Conservation (phyloP, 1,140 invertebrate genomes). For the Cephus cinctus region DNA sequence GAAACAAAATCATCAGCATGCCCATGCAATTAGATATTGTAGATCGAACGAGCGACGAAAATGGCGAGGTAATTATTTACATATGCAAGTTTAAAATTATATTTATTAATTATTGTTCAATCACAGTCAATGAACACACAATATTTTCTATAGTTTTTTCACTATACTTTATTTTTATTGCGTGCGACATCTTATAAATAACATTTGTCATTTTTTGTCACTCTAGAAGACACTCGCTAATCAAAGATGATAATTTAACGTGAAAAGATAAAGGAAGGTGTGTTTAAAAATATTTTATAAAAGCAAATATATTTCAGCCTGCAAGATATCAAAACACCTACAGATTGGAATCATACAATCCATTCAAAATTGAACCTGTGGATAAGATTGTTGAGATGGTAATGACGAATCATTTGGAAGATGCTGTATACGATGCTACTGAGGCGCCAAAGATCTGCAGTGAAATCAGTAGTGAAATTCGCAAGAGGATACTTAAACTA, state of each 20-base stretch:
- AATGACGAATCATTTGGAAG: constrained; percentile 50
- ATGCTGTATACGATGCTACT: constrained; percentile 49
- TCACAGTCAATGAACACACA: constrained; percentile 6
- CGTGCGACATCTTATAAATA: neutral
- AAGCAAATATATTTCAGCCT: constrained; percentile 27
- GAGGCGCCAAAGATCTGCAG: constrained; percentile 44
- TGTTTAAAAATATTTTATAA: constrained; percentile 8
- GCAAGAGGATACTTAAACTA: constrained; percentile 48
- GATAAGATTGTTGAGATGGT: constrained; percentile 51
- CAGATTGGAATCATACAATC: constrained; percentile 52
- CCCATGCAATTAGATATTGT: neutral
- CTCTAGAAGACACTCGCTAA: neutral
- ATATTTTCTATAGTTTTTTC: neutral
- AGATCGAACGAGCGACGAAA: constrained; percentile 8
- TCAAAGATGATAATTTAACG: neutral
- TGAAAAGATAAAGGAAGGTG: neutral
- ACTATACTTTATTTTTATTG: too few species aligned
- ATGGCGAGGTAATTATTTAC: neutral
- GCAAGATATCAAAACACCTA: constrained; percentile 55
- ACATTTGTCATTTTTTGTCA: neutral
- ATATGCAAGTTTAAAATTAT: neutral
- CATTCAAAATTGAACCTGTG: constrained; percentile 54
- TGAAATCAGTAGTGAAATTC: constrained; percentile 48
- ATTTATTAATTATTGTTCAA: neutral
- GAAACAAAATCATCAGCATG: constrained; percentile 3